These are phyloP conservation scores for Hystrix brachyura DNA, from an alignment of 2,113 vertebrate genomes.

Conservation along the genomic window DNA sequence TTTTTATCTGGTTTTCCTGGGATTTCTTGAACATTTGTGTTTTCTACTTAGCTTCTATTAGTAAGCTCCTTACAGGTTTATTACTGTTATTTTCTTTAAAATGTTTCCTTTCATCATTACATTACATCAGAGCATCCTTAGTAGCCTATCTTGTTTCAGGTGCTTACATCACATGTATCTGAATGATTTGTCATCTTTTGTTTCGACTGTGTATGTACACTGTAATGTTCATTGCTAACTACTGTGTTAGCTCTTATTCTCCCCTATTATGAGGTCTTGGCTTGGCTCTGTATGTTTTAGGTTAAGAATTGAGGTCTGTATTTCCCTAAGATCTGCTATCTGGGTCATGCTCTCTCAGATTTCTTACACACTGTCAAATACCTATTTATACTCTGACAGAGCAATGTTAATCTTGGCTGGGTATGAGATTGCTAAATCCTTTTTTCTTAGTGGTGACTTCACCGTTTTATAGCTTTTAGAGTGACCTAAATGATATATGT, in stretches of 20 bases:
- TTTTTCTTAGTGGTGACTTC: not conserved
- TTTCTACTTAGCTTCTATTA: not conserved
- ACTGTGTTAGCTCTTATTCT: not conserved
- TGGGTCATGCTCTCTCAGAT: not conserved
- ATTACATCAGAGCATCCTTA: not conserved
- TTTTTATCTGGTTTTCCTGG: not conserved
- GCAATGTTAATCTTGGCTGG: not conserved
- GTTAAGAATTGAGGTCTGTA: not conserved
- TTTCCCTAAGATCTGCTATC: not conserved
- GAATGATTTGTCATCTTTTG: not conserved
- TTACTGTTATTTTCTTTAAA: not conserved
- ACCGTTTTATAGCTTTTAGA: not conserved
- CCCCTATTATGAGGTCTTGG: not conserved
- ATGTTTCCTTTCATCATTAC: not conserved
- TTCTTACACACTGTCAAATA: not conserved
- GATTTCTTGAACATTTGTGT: not conserved
- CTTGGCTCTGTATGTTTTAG: not conserved
- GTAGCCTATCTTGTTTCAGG: constrained; percentile 5
- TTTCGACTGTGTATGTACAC: not conserved
- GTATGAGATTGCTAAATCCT: not conserved
- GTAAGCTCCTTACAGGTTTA: not conserved
- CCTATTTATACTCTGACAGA: not conserved
- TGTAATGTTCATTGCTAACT: not conserved
- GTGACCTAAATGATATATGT: not conserved
- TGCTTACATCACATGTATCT: not conserved